Conservation (phyloP, 2,888 invertebrate species). For the Minunthozetes semirufus region DNA sequence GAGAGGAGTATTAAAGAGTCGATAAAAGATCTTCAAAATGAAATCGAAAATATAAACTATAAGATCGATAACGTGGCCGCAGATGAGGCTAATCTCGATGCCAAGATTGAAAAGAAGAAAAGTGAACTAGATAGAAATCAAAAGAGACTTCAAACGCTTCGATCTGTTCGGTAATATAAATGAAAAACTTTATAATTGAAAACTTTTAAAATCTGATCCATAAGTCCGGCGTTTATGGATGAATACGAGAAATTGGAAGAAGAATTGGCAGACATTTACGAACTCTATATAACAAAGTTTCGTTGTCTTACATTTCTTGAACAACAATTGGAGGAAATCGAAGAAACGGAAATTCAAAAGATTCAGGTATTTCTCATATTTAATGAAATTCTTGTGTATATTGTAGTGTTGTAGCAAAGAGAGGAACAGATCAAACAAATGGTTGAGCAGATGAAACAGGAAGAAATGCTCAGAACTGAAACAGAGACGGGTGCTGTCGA, state of each 20-base stretch:
- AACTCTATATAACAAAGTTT: conserved; percentile 77
- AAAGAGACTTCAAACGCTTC: conserved; percentile 83
- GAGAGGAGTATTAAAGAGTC: conserved; percentile 71
- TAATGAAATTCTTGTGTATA: too few relatives aligned
- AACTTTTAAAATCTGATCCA: background rate
- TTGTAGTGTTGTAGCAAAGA: conserved; percentile 47
- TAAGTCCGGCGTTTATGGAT: conserved; percentile 87
- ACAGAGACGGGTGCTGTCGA: conserved; percentile 6
- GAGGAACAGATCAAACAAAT: conserved; percentile 55
- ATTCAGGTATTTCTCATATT: conserved; percentile 56
- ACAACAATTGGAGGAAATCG: conserved; percentile 72
- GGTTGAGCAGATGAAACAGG: conserved; percentile 55
- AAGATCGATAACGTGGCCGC: conserved; percentile 77
- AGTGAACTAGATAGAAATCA: conserved; percentile 85
- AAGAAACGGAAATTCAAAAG: conserved; percentile 68
- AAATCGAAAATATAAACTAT: conserved; percentile 60
- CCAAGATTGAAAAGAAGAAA: conserved; percentile 81
- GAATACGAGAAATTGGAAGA: conserved; percentile 83
- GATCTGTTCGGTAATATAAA: conserved; percentile 70
- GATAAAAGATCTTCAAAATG: conserved; percentile 60
- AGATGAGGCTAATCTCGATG: conserved; percentile 79
- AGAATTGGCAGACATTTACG: conserved; percentile 74
- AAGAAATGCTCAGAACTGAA: conserved; percentile 48
- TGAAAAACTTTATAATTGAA: background rate
- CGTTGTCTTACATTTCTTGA: conserved; percentile 82